A percentile compares a stretch with the other conserved stretches of the same genome.
Conservation (phyloP, 2,113 vertebrate genomes). For the Zeus faber region DNA sequence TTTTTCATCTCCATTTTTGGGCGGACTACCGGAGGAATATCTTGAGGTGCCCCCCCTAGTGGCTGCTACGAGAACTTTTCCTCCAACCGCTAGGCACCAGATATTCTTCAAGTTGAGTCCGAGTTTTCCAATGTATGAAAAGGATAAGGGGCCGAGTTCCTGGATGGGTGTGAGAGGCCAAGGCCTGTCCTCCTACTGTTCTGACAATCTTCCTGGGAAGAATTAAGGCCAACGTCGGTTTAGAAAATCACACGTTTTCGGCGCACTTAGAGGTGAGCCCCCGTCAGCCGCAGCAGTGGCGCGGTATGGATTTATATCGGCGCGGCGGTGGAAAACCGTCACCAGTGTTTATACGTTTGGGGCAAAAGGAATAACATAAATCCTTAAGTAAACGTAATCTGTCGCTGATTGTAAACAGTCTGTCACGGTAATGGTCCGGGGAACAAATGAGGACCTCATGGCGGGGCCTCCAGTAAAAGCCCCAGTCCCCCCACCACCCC, state of each 20-base stretch:
- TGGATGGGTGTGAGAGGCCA: too few relatives aligned
- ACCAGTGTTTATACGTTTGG: slow-evolving; percentile 56
- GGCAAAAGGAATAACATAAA: slow-evolving; percentile 63
- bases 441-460: slow-evolving; percentile 74
- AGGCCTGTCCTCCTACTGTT: too few relatives aligned
- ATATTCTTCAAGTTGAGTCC: slow-evolving; percentile 4
- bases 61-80: background rate
- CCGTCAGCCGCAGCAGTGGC: background rate
- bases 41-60: slow-evolving; percentile 31
- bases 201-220: slow-evolving; percentile 12
- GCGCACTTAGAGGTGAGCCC: slow-evolving; percentile 22
- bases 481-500: slow-evolving; percentile 8
- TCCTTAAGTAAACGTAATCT: slow-evolving; percentile 71
- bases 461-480: slow-evolving; percentile 53
- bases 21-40: background rate
- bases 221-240: slow-evolving; percentile 8
- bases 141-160: slow-evolving; percentile 7
- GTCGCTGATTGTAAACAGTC: slow-evolving; percentile 70
- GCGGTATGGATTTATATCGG: slow-evolving; percentile 40
- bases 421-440: slow-evolving; percentile 72
- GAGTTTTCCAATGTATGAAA: slow-evolving; percentile 23
- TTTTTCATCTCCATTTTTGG: background rate
- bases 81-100: slow-evolving; percentile 1
- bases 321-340: slow-evolving; percentile 36
- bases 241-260: slow-evolving; percentile 43